Conservation (phyloP, 2,888 invertebrate genomes). For the Heliconius ismenius region DNA sequence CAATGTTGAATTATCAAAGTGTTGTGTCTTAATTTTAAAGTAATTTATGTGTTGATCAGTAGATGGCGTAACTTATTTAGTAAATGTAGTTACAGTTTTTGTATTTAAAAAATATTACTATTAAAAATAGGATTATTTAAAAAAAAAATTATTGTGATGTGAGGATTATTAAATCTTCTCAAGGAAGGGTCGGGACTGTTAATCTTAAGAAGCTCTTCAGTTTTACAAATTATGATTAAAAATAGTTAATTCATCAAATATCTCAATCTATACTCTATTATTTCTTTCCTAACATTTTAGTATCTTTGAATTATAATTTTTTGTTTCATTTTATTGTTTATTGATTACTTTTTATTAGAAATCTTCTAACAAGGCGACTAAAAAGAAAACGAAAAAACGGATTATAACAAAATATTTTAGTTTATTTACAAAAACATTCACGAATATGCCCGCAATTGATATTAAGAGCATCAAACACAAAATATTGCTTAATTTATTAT, state of each 20-base stretch:
- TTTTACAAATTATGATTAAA: no score
- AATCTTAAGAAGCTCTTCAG: no score
- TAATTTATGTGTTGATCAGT: neutral
- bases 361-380: neutral
- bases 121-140: no score
- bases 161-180: no score
- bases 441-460: neutral
- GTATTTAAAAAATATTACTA: no score
- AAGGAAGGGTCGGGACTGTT: no score
- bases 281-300: no score
- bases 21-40: neutral
- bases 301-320: no score
- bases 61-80: neutral
- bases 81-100: neutral
- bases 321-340: no score
- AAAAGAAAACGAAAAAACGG: neutral
- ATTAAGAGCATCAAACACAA: neutral
- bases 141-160: no score
- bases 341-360: neutral
- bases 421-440: constrained; percentile 12
- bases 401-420: neutral
- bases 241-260: no score
- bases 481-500: constrained; percentile 24
- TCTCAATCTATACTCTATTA: no score
- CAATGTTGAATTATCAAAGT: neutral